These are phyloP conservation scores for Sarcophaga bullata DNA, from an alignment of 1,140 invertebrate species.

Conservation along the genomic window DNA sequence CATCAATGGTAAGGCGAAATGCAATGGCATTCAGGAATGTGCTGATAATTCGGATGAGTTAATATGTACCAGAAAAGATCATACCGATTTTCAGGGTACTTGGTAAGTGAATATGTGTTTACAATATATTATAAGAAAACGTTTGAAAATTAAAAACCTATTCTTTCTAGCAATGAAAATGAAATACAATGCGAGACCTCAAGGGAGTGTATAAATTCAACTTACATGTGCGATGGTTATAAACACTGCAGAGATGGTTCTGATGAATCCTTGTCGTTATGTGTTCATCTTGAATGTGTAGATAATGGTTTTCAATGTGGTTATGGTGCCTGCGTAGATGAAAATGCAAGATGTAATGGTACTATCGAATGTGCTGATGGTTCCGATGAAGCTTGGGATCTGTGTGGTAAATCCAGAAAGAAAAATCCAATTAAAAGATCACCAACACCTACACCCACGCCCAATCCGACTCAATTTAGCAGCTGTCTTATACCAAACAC, in stretches of 20 bases:
- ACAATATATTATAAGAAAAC: background rate
- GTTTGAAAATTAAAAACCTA: background rate
- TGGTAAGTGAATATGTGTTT: background rate
- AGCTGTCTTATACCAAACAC: background rate
- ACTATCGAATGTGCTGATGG: constrained; percentile 70
- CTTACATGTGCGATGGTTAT: constrained; percentile 71
- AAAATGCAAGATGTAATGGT: constrained; percentile 69
- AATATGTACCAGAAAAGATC: background rate
- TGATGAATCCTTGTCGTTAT: constrained; percentile 68
- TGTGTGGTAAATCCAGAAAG: constrained; percentile 38
- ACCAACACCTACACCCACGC: background rate
- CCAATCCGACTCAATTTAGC: background rate
- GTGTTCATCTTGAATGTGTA: constrained; percentile 64
- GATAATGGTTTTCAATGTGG: constrained; percentile 66
- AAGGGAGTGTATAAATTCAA: constrained; percentile 27
- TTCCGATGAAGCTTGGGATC: constrained; percentile 67
- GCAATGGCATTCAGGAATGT: constrained; percentile 72
- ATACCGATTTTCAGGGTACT: background rate
- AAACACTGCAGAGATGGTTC: constrained; percentile 74
- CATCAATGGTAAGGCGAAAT: constrained; percentile 67
- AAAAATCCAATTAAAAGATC: background rate
- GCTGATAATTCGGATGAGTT: constrained; percentile 76
- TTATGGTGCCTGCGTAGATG: constrained; percentile 74
- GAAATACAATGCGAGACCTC: constrained; percentile 33
- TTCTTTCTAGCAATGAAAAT: background rate